A percentile compares a stretch with the other conserved stretches of the same genome.
These are phyloP conservation scores for Callipepla californica DNA, from an alignment of 2,113 vertebrate genomes.

Conservation along the genomic window DNA sequence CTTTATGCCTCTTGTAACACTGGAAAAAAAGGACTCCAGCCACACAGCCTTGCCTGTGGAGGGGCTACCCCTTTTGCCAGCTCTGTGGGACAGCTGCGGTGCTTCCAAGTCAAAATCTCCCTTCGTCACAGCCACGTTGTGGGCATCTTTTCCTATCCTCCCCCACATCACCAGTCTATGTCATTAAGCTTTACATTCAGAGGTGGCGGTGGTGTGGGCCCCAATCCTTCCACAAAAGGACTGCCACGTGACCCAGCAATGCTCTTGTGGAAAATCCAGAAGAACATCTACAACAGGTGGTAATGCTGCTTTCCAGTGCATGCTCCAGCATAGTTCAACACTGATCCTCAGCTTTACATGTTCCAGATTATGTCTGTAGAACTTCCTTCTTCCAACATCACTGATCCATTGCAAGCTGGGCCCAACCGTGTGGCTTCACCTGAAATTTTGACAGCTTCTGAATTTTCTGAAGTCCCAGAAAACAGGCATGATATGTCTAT, in stretches of 20 bases:
- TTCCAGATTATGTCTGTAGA: background rate
- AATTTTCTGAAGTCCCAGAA: background rate
- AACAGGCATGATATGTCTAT: background rate
- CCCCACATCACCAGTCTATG: background rate
- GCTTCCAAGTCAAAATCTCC: background rate
- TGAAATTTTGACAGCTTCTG: background rate
- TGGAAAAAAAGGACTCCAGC: background rate
- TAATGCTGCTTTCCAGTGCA: background rate
- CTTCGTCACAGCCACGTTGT: background rate
- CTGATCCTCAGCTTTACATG: accelerated
- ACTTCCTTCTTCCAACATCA: background rate
- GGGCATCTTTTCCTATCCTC: background rate
- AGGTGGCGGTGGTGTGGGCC: background rate
- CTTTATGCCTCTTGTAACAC: background rate
- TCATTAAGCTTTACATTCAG: no score
- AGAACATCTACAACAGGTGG: background rate
- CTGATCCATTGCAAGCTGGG: background rate
- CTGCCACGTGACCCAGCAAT: background rate
- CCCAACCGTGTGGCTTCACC: background rate
- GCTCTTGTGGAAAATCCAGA: background rate
- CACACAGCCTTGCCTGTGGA: background rate
- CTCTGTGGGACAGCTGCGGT: background rate
- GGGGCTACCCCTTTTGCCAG: background rate
- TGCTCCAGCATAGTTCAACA: background rate
- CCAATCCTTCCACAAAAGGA: background rate